Evolutionary conservation across 2,797 vertebrate species (phyloP), one percentile per base, ranked within the genome.

Genomic region (Zenarchopterus dispar): DNA sequence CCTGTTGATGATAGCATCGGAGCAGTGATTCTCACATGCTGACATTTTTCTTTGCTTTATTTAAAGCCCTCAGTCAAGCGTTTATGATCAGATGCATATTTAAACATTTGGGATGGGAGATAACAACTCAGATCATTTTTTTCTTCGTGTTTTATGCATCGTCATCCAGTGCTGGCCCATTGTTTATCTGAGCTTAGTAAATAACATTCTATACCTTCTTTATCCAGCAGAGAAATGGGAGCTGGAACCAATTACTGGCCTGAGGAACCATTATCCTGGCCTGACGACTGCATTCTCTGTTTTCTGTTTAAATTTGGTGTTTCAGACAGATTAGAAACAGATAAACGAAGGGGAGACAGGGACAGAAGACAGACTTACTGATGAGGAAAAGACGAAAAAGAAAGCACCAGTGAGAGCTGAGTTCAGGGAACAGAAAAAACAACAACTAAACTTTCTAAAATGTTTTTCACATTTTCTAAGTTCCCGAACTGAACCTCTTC

Each of bases 241-340:
- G 64, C 57, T 41, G 49, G 18, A 28, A 26, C 49, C 58, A 49
- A 63, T 68, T 49, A 39, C 36, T 39, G 36, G 36, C 36, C 36
- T 4, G 36, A 39, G 36, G 36, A 39, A 68, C 42, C 53, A 18
- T 52, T 36, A 48, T 22, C 49, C 58, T 45, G 44, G 56, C 56
- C 56, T 48, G 45, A 59, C 28, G 21, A 48, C 49, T 48, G 9
- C 51, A 18, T 22, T 16, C 39, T 39, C 33, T 47, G 56, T 22
- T 51, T 60, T 39, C 26, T 43, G 17, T 48, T 39, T 17, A 39
- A 39, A 59, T 39, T 45, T 50, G 56, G n/a, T 59, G 45, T 59
- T 47, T 39, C 21, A 59, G 45, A 45, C 44, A 36, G 44, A 59
- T 48, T 33, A 36, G 44, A 36, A 47, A 22, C 56, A 47, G 26